Evolutionary conservation across 2,113 vertebrate species (phyloP).

Genomic region (Motacilla tschutschensis): DNA sequence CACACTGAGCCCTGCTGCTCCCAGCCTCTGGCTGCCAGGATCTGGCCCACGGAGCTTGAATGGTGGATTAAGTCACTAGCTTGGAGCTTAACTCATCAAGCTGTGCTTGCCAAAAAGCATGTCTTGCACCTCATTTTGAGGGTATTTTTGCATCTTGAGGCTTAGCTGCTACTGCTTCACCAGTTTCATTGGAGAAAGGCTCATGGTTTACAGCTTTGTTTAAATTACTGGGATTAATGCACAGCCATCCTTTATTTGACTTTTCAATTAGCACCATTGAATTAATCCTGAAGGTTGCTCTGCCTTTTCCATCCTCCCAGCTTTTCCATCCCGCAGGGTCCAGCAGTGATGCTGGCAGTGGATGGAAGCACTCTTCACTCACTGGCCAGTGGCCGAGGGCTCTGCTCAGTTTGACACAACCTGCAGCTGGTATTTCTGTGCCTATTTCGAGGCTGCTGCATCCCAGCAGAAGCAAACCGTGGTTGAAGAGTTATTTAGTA

Average conservation of each 20-base stretch:
- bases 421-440: neutral
- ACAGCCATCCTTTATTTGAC: slow-evolving; percentile 45
- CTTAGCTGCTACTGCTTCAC: slow-evolving; percentile 51
- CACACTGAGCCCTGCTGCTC: neutral
- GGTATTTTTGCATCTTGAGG: slow-evolving; percentile 35
- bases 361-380: accelerated
- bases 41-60: neutral
- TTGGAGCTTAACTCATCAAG: slow-evolving; percentile 40
- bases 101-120: slow-evolving; percentile 39
- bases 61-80: slow-evolving; percentile 10
- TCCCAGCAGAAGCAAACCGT: neutral
- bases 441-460: neutral
- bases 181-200: slow-evolving; percentile 38
- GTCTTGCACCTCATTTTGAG: slow-evolving; percentile 43
- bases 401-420: neutral
- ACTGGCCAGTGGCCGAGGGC: accelerated
- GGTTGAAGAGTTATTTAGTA: neutral
- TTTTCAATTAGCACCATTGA: slow-evolving; percentile 47
- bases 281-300: slow-evolving; percentile 33
- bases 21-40: neutral
- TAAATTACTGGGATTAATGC: slow-evolving; percentile 47
- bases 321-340: neutral
- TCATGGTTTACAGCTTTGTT: slow-evolving; percentile 48
- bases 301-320: slow-evolving; percentile 37
- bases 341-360: neutral